phyloP scores from a whole-genome alignment of 2,797 vertebrate species.

The Ispidina picta region DNA sequence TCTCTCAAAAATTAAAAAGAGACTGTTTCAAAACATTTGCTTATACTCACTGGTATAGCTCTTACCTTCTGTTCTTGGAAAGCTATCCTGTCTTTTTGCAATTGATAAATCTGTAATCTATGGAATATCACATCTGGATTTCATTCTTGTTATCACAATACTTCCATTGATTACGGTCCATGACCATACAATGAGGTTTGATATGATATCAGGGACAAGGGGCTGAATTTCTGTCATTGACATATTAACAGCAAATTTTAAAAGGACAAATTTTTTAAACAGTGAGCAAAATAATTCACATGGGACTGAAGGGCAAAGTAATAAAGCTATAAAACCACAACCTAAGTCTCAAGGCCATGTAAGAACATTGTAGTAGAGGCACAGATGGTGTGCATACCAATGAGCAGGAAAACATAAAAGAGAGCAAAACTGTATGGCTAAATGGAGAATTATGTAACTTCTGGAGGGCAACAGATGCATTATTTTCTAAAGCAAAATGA shows the following conservation, averaged over 20 bases:
- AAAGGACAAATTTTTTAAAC: slow-evolving; percentile 42
- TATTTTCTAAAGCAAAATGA: slow-evolving; percentile 17
- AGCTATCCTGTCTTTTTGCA: neutral
- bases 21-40: neutral
- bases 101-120: neutral
- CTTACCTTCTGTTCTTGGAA: neutral
- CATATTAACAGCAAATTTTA: neutral
- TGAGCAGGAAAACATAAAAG: slow-evolving; percentile 33
- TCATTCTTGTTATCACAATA: neutral
- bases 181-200: neutral
- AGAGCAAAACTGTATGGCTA: slow-evolving; percentile 33
- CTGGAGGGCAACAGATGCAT: neutral
- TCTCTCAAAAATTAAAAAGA: neutral
- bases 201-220: neutral
- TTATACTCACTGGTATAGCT: neutral
- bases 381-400: slow-evolving; percentile 60
- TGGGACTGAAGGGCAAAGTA: slow-evolving; percentile 58
- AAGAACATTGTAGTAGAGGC: slow-evolving; percentile 25
- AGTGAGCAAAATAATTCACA: slow-evolving; percentile 44
- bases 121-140: neutral
- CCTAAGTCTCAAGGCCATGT: slow-evolving; percentile 55
- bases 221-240: neutral
- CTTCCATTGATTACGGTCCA: neutral
- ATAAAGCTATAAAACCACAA: slow-evolving; percentile 60
- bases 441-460: slow-evolving; percentile 23